These are phyloP conservation scores for Dreissena polymorpha DNA, from an alignment of 1,140 invertebrate species.

Conservation along the genomic window DNA sequence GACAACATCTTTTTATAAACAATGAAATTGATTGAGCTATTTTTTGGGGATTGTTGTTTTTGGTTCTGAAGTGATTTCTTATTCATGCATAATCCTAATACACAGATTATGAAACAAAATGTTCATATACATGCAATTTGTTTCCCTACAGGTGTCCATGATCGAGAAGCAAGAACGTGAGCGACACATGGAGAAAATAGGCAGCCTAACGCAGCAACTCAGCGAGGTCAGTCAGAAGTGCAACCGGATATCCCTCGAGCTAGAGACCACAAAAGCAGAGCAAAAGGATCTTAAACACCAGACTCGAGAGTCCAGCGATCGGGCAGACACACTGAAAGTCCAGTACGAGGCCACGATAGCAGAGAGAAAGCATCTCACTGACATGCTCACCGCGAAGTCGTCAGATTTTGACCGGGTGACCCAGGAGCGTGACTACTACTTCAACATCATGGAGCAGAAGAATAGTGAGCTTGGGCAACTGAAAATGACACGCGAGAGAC, in stretches of 20 bases:
- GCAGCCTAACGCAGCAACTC: slow-evolving; percentile 68
- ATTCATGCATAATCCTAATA: too few species aligned
- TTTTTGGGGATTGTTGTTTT: not conserved
- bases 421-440: slow-evolving; percentile 72
- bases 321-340: slow-evolving; percentile 57
- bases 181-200: slow-evolving; percentile 69
- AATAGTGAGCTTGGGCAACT: slow-evolving; percentile 66
- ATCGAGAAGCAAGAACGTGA: slow-evolving; percentile 72
- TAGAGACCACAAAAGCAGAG: slow-evolving; percentile 64
- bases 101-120: too few species aligned
- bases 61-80: too few species aligned
- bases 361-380: slow-evolving; percentile 63
- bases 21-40: not conserved
- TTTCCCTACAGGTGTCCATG: slow-evolving; percentile 60
- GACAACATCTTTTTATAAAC: not conserved
- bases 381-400: slow-evolving; percentile 66
- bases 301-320: slow-evolving; percentile 56
- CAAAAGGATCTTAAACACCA: slow-evolving; percentile 60
- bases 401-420: slow-evolving; percentile 67
- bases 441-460: slow-evolving; percentile 67
- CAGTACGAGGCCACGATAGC: slow-evolving; percentile 58
- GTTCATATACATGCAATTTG: too few species aligned
- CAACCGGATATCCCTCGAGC: slow-evolving; percentile 62
- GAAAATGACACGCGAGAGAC: slow-evolving; percentile 64
- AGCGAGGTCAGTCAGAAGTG: slow-evolving; percentile 69